phyloP scores from a whole-genome alignment of 2,113 vertebrate species.

The Pterocles burchelli region DNA sequence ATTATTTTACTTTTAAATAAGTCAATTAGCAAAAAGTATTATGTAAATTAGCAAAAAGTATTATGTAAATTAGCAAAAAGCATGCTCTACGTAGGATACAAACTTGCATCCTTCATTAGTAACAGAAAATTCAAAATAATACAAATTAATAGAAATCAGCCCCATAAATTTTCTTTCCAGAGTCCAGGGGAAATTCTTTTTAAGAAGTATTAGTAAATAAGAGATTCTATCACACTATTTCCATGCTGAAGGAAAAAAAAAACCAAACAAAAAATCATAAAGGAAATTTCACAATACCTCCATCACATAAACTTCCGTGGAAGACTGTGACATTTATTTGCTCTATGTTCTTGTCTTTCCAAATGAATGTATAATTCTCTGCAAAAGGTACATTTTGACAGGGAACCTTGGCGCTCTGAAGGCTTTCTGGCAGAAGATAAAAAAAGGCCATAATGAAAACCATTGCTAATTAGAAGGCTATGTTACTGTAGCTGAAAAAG shows the following conservation, averaged over 20 bases:
- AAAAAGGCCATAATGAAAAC: background rate
- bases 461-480: background rate
- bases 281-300: constrained; percentile 35
- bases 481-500: background rate
- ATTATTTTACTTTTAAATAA: background rate
- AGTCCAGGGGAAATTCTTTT: background rate
- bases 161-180: background rate
- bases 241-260: background rate
- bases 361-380: constrained; percentile 84
- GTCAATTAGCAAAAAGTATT: background rate
- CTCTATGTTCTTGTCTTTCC: constrained; percentile 80
- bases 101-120: background rate
- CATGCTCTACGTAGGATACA: background rate
- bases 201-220: background rate
- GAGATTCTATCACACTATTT: background rate
- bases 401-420: background rate
- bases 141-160: background rate
- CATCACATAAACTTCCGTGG: constrained; percentile 63
- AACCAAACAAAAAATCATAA: background rate
- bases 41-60: background rate
- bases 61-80: background rate
- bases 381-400: constrained; percentile 82
- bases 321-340: constrained; percentile 75
- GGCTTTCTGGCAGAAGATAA: constrained; percentile 38
- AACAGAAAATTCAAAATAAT: background rate